A percentile compares a stretch with the other conserved stretches of the same genome.
phyloP scores from a whole-genome alignment of 2,888 invertebrate species.

The Amphipyra tragopoginis region DNA sequence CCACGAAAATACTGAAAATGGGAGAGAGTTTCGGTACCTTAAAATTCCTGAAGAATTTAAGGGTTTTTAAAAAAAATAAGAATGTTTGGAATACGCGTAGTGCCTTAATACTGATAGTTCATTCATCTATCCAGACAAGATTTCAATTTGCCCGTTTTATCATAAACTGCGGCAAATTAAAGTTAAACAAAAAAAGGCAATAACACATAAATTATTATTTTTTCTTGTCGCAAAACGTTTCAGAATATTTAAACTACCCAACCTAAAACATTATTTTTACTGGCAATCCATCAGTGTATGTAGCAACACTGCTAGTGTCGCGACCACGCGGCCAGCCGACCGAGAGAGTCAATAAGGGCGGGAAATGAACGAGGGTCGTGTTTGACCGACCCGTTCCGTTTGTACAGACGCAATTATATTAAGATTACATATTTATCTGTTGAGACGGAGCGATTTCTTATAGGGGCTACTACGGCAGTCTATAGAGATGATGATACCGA shows the following conservation, averaged over 20 bases:
- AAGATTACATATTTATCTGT: constrained; percentile 89
- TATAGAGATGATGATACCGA: constrained; percentile 58
- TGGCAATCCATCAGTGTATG: constrained; percentile 44
- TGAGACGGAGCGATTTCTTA: constrained; percentile 82
- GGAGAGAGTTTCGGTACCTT: no score
- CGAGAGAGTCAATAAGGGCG: constrained; percentile 82
- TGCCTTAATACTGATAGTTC: no score
- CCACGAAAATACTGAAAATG: no score
- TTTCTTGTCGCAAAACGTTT: no score
- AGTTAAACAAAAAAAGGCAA: no score
- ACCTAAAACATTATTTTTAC: constrained; percentile 17
- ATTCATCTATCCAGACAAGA: no score
- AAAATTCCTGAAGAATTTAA: no score
- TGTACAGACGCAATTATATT: constrained; percentile 84
- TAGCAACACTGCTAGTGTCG: constrained; percentile 55
- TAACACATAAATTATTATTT: no score
- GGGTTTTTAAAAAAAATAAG: no score
- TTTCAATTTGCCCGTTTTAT: no score
- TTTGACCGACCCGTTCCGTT: constrained; percentile 71
- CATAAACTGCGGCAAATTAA: no score
- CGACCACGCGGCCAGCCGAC: constrained; percentile 56
- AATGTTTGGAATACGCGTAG: no score
- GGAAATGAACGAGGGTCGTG: constrained; percentile 70
- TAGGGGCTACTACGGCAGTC: constrained; percentile 66
- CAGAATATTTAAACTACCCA: constrained; percentile 1